These are phyloP conservation scores for Thryonomys swinderianus DNA, from an alignment of 2,113 vertebrate species.

Conservation along the genomic window DNA sequence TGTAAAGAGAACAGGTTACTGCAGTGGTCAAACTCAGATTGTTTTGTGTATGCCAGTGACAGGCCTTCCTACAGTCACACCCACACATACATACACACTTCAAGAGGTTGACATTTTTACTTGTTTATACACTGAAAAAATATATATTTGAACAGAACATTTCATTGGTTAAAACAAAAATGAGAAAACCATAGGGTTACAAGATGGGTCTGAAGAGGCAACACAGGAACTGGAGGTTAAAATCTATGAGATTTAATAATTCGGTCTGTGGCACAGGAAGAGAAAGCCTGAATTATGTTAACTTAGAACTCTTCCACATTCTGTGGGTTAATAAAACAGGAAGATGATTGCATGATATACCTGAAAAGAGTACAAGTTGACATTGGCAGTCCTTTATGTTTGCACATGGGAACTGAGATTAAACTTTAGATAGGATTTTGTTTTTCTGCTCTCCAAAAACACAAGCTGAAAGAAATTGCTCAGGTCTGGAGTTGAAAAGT, in stretches of 20 bases:
- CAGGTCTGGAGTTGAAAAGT: background rate
- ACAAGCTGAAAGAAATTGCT: background rate
- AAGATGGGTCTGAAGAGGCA: background rate
- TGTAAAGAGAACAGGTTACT: background rate
- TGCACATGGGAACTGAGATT: background rate
- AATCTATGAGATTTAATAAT: background rate
- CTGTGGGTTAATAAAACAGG: background rate
- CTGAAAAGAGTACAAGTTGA: background rate
- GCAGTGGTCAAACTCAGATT: background rate
- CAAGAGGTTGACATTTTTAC: background rate
- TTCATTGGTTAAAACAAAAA: constrained; percentile 17
- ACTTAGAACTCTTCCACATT: background rate
- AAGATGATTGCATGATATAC: background rate
- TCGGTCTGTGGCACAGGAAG: fast-evolving
- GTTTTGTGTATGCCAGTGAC: background rate
- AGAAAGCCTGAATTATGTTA: background rate
- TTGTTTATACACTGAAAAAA: background rate
- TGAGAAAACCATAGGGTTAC: background rate
- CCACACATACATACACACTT: background rate
- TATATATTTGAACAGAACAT: background rate
- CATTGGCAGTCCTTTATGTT: background rate
- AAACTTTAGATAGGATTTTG: background rate
- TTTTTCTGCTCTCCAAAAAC: background rate
- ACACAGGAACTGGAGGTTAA: background rate
- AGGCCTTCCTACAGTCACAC: background rate